These are phyloP conservation scores for Anthopleura xanthogrammica DNA, from an alignment of 92 coral and sea anemone genomes.

Conservation along the genomic window DNA sequence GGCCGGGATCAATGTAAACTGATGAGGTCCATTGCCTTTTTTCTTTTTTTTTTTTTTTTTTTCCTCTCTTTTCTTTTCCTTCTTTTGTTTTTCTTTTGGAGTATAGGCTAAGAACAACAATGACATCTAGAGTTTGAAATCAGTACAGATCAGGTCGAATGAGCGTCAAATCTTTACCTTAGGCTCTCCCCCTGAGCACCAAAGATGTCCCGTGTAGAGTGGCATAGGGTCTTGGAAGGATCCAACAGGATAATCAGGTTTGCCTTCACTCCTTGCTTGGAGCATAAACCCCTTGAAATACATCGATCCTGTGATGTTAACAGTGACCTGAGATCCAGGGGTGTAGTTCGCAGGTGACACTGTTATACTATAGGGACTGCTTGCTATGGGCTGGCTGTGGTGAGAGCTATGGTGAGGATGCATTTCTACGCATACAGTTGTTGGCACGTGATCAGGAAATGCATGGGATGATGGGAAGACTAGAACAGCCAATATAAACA, in stretches of 20 bases:
- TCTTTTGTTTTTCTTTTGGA: too few relatives aligned
- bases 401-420: slow-evolving; percentile 19
- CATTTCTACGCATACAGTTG: slow-evolving; percentile 39
- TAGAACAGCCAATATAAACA: slow-evolving; percentile 5
- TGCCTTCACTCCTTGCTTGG: slow-evolving; percentile 49
- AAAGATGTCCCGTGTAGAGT: slow-evolving; percentile 32
- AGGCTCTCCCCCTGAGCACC: slow-evolving; percentile 70
- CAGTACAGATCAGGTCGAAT: background rate
- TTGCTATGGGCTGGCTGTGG: slow-evolving; percentile 26
- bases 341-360: slow-evolving; percentile 42
- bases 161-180: slow-evolving; percentile 26
- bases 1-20: too few relatives aligned
- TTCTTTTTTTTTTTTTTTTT: too few relatives aligned
- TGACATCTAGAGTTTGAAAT: too few relatives aligned
- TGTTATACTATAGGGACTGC: slow-evolving; percentile 42
- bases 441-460: slow-evolving; percentile 49
- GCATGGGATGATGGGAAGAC: slow-evolving; percentile 41
- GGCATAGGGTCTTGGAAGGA: slow-evolving; percentile 44
- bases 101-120: too few relatives aligned
- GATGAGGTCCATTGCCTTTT: too few relatives aligned
- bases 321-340: slow-evolving; percentile 39
- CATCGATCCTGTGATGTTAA: slow-evolving; percentile 32
- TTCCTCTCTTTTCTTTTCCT: too few relatives aligned
- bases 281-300: slow-evolving; percentile 48
- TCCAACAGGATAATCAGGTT: slow-evolving; percentile 50